Conservation (phyloP, 1,140 invertebrate genomes). For the Geopemphigus sp. region DNA sequence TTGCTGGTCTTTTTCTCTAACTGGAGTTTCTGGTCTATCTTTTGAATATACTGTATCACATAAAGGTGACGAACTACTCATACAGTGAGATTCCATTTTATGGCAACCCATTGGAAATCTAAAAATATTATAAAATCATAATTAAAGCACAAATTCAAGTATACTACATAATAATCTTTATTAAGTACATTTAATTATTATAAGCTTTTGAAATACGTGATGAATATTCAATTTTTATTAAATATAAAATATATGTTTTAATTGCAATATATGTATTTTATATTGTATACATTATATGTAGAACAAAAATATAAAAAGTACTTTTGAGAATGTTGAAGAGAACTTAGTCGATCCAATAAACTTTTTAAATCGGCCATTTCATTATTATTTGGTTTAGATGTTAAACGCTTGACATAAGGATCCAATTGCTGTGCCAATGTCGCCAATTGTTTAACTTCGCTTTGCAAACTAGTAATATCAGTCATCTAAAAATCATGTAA, state of each 20-base stretch:
- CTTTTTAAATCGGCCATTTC: conserved; percentile 58
- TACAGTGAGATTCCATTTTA: conserved; percentile 45
- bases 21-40: conserved; percentile 35
- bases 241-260: no score
- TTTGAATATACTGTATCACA: conserved; percentile 15
- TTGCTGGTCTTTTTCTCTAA: conserved; percentile 44
- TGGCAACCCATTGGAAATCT: conserved; percentile 37
- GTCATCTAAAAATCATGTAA: conserved; percentile 60
- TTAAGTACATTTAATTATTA: no score
- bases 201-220: no score
- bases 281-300: no score
- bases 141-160: neutral
- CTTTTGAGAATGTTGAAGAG: conserved; percentile 55
- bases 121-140: neutral
- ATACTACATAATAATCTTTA: no score
- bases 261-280: no score
- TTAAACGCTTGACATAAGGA: conserved; percentile 64
- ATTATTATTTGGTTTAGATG: conserved; percentile 52
- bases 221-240: no score
- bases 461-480: conserved; percentile 64
- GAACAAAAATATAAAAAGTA: neutral
- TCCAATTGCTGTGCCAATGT: conserved; percentile 64
- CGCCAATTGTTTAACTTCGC: conserved; percentile 67
- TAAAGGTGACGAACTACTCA: conserved; percentile 31
- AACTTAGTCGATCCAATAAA: conserved; percentile 61